A percentile compares a stretch with the other conserved stretches of the same genome.
Conservation (phyloP, 2,113 vertebrate species). For the Dasyornis broadbenti region DNA sequence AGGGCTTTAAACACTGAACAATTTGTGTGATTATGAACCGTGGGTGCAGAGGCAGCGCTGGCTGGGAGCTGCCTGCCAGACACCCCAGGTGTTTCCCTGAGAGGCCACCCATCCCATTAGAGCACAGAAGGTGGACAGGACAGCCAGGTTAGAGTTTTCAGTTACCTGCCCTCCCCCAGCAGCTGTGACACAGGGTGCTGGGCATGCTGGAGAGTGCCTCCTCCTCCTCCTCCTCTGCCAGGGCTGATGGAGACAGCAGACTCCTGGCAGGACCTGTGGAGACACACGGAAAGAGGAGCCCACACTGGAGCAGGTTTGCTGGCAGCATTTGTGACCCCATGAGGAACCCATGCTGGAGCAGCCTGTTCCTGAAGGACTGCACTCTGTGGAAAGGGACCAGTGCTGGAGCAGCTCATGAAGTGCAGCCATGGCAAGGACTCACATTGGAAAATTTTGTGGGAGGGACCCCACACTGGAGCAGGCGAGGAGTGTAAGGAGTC, state of each 20-base stretch:
- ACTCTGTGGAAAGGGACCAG: background rate
- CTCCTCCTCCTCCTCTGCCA: background rate
- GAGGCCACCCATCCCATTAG: background rate
- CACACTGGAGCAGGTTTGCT: background rate
- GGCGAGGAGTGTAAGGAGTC: background rate
- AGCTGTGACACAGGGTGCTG: background rate
- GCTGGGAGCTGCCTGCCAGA: background rate
- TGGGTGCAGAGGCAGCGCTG: rapidly evolving
- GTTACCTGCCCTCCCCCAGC: background rate
- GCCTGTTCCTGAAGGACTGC: background rate
- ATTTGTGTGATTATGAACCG: rapidly evolving
- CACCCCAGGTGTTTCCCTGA: background rate
- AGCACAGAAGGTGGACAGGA: background rate
- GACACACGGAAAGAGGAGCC: background rate
- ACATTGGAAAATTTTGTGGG: background rate
- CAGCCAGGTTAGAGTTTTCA: background rate
- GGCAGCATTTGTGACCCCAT: background rate
- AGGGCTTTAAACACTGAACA: background rate
- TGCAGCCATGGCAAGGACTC: background rate
- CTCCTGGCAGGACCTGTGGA: background rate
- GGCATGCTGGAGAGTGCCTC: background rate
- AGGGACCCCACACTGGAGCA: background rate
- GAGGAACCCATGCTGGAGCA: background rate
- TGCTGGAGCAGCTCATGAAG: background rate
- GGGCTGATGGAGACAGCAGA: background rate